Base-by-base conservation (phyloP, 2,797 vertebrate species). In the Chelidonichthys spinosus region DNA sequence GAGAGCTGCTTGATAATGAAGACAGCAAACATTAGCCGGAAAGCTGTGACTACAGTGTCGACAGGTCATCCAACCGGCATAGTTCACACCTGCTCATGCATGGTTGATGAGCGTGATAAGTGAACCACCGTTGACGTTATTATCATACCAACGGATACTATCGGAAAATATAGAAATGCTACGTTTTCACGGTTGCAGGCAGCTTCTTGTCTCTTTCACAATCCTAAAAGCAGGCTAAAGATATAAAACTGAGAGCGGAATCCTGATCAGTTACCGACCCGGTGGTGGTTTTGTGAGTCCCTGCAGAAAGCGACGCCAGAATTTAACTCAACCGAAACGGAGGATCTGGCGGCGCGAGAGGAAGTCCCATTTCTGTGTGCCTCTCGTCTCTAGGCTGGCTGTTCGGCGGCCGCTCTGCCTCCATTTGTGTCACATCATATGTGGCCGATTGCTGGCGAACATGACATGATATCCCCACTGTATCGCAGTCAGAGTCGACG, bases 1-100 rank as follows among this genome's bases (percentile, higher is more conserved):
- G 92, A 94, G 85, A 85, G 88, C 79, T 83, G 14, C 52, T 69
- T 83, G 91, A 92, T 91, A 91, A 93, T 83, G 84, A 89, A 74
- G 85, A 76, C 78, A 72, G 86, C 36, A 36, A 75, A 63, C 77
- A 60, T 81, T 86, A 92, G 80, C 59, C 78, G 66, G 71, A 72
- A 78, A 85, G 87, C 78, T 72, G 76, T 79, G 87, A 87, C 85
- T 75, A 49, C 42, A 62, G 83, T 76, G 91, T 67, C 91, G 90
- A 93, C 87, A 91, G 86, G 72, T 78, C 64, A 47, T 85, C 85
- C 79, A 85, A 74, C 80, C 65, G 56, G 70, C 82, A 80, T 49
- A 61, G 58, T 60, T 91, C 82, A 79, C 83, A 79, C 84, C 69
- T 49, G 17, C 40, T 70, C 73, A 69, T 73, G 86, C 74, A 76